Percentiles rank a stretch among this genome's conserved stretches.
Evolutionary conservation across 2,113 vertebrate genomes (phyloP).

Genomic region (Edolisoma coerulescens): DNA sequence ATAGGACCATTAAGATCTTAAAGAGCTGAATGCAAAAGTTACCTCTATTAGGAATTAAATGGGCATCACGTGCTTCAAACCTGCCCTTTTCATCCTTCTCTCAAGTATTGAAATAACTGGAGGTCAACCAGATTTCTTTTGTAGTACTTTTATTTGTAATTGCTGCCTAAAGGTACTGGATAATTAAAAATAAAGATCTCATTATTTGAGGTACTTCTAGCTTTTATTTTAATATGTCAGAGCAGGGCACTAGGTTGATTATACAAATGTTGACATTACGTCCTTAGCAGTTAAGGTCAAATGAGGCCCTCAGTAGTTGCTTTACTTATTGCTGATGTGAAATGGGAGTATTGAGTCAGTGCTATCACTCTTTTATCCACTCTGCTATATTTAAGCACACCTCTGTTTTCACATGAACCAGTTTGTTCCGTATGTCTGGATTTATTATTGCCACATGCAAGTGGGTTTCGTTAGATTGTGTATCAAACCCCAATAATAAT

Average conservation of each 20-base stretch:
- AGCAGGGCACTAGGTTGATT: background rate
- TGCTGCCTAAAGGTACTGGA: background rate
- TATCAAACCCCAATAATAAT: background rate
- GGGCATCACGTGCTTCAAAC: background rate
- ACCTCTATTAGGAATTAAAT: background rate
- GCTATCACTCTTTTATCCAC: background rate
- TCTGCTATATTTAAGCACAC: background rate
- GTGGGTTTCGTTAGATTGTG: background rate
- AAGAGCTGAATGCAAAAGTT: background rate
- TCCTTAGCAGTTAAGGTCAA: constrained; percentile 11
- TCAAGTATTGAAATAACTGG: background rate
- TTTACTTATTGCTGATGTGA: background rate
- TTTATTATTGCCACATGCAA: background rate
- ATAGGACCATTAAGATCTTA: background rate
- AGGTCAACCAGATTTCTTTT: background rate
- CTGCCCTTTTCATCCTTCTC: background rate
- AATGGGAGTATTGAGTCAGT: background rate
- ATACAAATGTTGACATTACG: background rate
- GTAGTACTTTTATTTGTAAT: background rate
- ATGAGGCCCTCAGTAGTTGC: background rate
- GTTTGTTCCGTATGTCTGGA: background rate
- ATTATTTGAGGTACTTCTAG: constrained; percentile 16
- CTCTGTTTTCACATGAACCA: background rate
- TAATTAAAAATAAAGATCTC: constrained; percentile 34
- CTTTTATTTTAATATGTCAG: constrained; percentile 16